Percentiles rank a stretch among this genome's conserved stretches.
These are phyloP conservation scores for Malurus alboscapulatus DNA, from an alignment of 2,113 vertebrate genomes.

Conservation along the genomic window DNA sequence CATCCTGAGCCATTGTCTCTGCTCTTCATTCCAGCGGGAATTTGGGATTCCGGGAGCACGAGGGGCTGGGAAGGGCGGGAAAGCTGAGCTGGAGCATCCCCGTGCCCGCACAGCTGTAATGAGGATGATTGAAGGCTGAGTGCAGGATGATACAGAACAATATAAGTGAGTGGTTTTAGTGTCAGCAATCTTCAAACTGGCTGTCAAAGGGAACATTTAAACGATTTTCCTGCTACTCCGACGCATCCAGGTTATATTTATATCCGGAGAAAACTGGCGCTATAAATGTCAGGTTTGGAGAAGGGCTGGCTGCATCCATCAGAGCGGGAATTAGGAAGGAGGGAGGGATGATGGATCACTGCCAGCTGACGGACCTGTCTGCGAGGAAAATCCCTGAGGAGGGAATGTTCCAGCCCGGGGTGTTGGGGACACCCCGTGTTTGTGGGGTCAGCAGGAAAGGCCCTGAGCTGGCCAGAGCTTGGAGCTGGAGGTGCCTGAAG, in stretches of 20 bases:
- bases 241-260: constrained; percentile 67
- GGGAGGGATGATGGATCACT: constrained; percentile 34
- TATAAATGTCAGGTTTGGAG: constrained; percentile 67
- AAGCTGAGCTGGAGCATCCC: background rate
- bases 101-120: constrained; percentile 25
- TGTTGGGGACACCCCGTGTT: background rate
- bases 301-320: constrained; percentile 64
- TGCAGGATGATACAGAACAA: constrained; percentile 62
- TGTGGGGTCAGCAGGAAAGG: background rate
- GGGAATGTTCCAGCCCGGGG: background rate
- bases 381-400: background rate
- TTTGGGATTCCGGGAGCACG: background rate
- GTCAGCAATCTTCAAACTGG: constrained; percentile 69
- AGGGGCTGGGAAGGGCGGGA: background rate
- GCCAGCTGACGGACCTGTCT: constrained; percentile 16
- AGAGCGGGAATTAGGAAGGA: constrained; percentile 52
- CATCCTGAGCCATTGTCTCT: background rate
- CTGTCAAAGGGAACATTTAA: constrained; percentile 72
- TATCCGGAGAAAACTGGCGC: constrained; percentile 59
- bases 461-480: background rate
- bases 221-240: constrained; percentile 69
- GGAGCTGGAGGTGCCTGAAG: background rate
- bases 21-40: background rate
- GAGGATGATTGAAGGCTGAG: constrained; percentile 60
- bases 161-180: constrained; percentile 69